These are phyloP conservation scores for Tragelaphus strepsiceros DNA, from an alignment of 2,113 vertebrate genomes.

Conservation along the genomic window DNA sequence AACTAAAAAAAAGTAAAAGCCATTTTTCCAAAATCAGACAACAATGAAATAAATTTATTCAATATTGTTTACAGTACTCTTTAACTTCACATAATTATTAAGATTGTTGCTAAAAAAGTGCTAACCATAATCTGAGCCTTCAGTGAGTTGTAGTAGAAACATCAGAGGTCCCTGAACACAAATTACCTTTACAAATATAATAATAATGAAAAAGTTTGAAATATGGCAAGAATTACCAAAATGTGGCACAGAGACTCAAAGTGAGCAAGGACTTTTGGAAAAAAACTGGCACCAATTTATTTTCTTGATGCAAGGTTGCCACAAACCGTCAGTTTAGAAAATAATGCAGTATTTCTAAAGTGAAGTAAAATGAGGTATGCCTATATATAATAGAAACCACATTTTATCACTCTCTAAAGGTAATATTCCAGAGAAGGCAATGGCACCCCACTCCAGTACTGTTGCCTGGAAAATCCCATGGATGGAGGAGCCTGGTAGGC, in stretches of 20 bases:
- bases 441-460: no score
- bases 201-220: background rate
- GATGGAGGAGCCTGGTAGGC: no score
- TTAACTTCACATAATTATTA: background rate
- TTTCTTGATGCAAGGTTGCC: background rate
- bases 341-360: background rate
- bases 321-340: background rate
- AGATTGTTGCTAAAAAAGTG: background rate
- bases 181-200: background rate
- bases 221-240: background rate
- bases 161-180: background rate
- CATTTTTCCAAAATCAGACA: background rate
- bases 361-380: background rate
- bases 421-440: no score
- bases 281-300: background rate
- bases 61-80: background rate
- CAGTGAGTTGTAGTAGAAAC: background rate
- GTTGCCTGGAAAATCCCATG: no score
- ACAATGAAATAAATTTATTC: background rate
- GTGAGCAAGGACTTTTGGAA: background rate
- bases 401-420: background rate
- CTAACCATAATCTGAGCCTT: background rate
- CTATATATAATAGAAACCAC: background rate
- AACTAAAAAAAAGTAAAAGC: background rate
- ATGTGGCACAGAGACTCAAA: background rate